These are phyloP conservation scores for Sorex fumeus DNA, from an alignment of 2,113 vertebrate genomes.

Conservation along the genomic window DNA sequence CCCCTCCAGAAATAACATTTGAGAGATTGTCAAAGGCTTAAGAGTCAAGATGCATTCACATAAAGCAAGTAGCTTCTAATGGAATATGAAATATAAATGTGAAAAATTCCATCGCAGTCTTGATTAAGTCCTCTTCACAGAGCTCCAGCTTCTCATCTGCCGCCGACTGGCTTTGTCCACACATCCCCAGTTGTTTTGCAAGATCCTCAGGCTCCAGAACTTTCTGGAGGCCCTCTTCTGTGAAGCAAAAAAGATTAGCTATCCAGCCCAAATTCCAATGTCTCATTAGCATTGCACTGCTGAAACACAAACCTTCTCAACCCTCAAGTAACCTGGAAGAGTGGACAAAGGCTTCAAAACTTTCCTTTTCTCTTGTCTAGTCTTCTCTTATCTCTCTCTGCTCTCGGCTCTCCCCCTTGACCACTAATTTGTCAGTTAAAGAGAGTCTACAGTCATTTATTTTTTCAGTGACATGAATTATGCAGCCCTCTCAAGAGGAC, in stretches of 20 bases:
- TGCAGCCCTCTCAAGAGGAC: not conserved
- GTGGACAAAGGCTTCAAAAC: not conserved
- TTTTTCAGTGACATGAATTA: conserved; percentile 24
- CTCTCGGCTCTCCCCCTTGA: not conserved
- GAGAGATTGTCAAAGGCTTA: not conserved
- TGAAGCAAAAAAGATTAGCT: not conserved
- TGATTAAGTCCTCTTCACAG: not conserved
- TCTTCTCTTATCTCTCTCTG: too few species aligned
- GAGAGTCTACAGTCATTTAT: not conserved
- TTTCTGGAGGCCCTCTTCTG: not conserved
- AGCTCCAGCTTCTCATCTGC: not conserved
- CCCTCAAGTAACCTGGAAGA: not conserved
- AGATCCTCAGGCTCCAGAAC: not conserved
- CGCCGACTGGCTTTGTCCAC: not conserved
- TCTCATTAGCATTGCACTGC: conserved; percentile 12
- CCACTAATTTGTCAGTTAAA: not conserved
- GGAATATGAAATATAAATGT: not conserved
- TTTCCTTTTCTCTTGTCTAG: not conserved
- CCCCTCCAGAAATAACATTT: too few species aligned
- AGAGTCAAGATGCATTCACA: conserved; percentile 6
- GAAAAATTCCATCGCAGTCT: not conserved
- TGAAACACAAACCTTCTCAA: not conserved
- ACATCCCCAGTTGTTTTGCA: not conserved
- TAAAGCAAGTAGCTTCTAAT: not conserved
- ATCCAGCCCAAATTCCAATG: conserved; percentile 15